phyloP scores from a whole-genome alignment of 2,797 vertebrate genomes.

The Parauchenoglanis ngamensis region DNA sequence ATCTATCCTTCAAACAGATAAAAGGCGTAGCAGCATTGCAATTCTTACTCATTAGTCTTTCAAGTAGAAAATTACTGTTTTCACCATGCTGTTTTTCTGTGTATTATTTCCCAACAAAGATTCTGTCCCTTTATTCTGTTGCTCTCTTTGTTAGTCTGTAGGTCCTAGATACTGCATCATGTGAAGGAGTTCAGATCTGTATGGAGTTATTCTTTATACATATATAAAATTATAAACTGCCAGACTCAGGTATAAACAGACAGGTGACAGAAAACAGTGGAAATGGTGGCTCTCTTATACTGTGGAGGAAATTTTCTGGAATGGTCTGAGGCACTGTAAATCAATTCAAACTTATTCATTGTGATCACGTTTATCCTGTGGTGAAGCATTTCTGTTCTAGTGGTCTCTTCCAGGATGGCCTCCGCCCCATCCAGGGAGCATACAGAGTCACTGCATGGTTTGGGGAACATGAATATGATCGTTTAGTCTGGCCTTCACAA shows the following conservation, averaged over 20 bases:
- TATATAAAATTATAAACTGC: neutral
- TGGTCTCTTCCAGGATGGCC: neutral
- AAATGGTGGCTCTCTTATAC: neutral
- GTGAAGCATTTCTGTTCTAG: neutral
- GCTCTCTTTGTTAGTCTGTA: neutral
- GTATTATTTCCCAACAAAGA: slow-evolving; percentile 12
- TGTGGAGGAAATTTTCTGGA: neutral
- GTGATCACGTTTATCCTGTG: neutral
- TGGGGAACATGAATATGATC: neutral
- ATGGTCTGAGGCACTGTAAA: neutral
- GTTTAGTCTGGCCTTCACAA: neutral
- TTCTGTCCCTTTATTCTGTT: neutral
- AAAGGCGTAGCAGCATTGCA: neutral
- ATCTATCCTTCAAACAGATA: slow-evolving; percentile 17
- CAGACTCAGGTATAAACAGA: neutral
- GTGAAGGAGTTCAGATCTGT: neutral
- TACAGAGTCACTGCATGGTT: neutral
- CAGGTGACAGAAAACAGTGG: neutral
- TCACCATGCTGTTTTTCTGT: slow-evolving; percentile 10
- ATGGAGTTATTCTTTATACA: neutral
- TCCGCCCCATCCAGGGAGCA: neutral
- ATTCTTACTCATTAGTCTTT: slow-evolving; percentile 14
- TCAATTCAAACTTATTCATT: neutral
- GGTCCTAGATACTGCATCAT: neutral
- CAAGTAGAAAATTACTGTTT: slow-evolving; percentile 14